These are phyloP conservation scores for Neoniphon sammara DNA, from an alignment of 2,797 vertebrate species.

Conservation along the genomic window DNA sequence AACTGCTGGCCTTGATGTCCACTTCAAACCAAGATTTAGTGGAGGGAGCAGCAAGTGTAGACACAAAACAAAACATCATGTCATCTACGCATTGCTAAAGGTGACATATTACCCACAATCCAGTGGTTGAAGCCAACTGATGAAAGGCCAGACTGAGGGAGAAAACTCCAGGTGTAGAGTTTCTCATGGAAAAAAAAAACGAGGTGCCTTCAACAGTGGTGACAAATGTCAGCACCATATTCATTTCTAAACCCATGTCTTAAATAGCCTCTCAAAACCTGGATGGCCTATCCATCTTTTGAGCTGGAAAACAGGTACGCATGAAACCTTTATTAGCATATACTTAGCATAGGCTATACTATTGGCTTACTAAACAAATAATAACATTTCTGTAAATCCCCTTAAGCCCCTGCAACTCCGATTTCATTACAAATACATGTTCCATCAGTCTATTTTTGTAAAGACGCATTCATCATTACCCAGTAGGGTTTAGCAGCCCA, in stretches of 20 bases:
- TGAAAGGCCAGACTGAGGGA: conserved; percentile 17
- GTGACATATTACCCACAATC: conserved; percentile 39
- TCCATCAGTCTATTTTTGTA: conserved; percentile 56
- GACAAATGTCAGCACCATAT: not conserved
- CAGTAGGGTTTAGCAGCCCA: not conserved
- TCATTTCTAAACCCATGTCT: not conserved
- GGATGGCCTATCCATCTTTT: not conserved
- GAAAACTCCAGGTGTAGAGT: not conserved
- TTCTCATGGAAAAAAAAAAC: conserved; percentile 3
- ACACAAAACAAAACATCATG: conserved; percentile 44
- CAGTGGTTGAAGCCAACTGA: conserved; percentile 35
- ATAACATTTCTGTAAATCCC: conserved; percentile 38
- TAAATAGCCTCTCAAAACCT: not conserved
- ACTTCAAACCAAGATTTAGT: conserved; percentile 30
- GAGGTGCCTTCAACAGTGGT: conserved; percentile 8
- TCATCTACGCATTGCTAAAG: conserved; percentile 45
- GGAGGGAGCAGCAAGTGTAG: conserved; percentile 15
- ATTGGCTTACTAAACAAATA: conserved; percentile 22
- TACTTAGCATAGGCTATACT: not conserved
- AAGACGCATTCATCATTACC: conserved; percentile 56
- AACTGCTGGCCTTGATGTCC: not conserved
- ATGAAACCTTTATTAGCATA: not conserved
- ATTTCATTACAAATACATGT: conserved; percentile 47
- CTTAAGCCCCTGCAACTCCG: conserved; percentile 25
- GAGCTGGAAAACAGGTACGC: not conserved